phyloP scores from a whole-genome alignment of 2,888 invertebrate genomes.

The Penaeus monodon region DNA sequence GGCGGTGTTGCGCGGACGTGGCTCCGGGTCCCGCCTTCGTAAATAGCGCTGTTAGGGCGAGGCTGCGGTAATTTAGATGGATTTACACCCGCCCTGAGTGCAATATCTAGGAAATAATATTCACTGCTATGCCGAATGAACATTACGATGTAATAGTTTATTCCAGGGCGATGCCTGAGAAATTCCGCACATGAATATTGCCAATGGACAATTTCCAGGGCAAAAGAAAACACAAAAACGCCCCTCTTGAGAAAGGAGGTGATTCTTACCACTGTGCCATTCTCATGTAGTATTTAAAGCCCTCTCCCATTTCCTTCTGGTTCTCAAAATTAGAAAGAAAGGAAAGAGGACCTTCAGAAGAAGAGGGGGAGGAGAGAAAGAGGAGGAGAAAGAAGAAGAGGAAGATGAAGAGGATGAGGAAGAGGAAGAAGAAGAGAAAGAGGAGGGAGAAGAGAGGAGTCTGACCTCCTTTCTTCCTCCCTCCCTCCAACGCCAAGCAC shows the following conservation, averaged over 20 bases:
- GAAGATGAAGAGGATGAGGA: not conserved
- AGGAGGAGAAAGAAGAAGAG: not conserved
- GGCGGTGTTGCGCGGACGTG: not conserved
- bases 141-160: constrained; percentile 59
- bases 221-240: constrained; percentile 38
- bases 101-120: constrained; percentile 59
- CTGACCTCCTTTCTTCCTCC: not conserved
- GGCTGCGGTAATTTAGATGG: constrained; percentile 50
- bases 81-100: constrained; percentile 62
- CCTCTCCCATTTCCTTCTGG: constrained; percentile 7
- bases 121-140: constrained; percentile 61
- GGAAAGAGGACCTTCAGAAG: not conserved
- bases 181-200: constrained; percentile 42
- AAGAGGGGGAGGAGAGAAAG: not conserved
- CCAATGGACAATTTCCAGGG: constrained; percentile 27
- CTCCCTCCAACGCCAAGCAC: not conserved
- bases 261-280: constrained; percentile 30
- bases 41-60: constrained; percentile 60
- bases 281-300: constrained; percentile 13
- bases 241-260: constrained; percentile 37
- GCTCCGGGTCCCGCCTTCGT: constrained; percentile 43
- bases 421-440: not conserved
- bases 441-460: not conserved
- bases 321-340: not conserved
- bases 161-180: constrained; percentile 34